phyloP scores from a whole-genome alignment of 1,140 invertebrate genomes.

The Sminthurides bifidus region DNA sequence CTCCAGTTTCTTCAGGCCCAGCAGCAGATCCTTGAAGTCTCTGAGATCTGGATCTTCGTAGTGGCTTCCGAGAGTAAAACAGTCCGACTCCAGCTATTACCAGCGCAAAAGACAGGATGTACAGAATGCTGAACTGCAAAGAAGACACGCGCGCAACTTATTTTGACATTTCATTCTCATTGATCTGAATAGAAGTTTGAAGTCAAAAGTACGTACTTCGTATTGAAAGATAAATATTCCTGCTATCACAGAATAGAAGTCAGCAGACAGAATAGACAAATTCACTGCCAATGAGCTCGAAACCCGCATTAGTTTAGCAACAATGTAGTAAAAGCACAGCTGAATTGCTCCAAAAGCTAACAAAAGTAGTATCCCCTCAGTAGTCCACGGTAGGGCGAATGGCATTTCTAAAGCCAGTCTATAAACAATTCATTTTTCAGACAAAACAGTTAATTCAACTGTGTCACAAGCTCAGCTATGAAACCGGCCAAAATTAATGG shows the following conservation, averaged over 20 bases:
- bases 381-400: constrained; percentile 43
- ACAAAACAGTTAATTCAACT: too few species aligned
- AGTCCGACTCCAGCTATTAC: constrained; percentile 64
- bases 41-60: too few species aligned
- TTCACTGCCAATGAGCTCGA: constrained; percentile 71
- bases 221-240: constrained; percentile 71
- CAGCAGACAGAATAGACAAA: constrained; percentile 66
- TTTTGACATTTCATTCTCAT: background rate
- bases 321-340: constrained; percentile 64
- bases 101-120: constrained; percentile 62
- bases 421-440: too few species aligned
- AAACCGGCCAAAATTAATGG: too few species aligned
- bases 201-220: constrained; percentile 49
- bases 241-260: constrained; percentile 70
- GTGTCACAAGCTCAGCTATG: too few species aligned
- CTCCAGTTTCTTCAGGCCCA: too few species aligned
- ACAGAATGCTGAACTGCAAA: constrained; percentile 65
- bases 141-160: background rate
- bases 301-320: constrained; percentile 60
- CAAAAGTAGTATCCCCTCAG: constrained; percentile 43
- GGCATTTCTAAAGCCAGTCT: background rate
- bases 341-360: constrained; percentile 48
- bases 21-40: too few species aligned
- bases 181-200: background rate
- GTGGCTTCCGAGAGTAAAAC: too few species aligned